Evolutionary conservation across 2,797 vertebrate genomes (phyloP).

Genomic region (Falco cherrug): DNA sequence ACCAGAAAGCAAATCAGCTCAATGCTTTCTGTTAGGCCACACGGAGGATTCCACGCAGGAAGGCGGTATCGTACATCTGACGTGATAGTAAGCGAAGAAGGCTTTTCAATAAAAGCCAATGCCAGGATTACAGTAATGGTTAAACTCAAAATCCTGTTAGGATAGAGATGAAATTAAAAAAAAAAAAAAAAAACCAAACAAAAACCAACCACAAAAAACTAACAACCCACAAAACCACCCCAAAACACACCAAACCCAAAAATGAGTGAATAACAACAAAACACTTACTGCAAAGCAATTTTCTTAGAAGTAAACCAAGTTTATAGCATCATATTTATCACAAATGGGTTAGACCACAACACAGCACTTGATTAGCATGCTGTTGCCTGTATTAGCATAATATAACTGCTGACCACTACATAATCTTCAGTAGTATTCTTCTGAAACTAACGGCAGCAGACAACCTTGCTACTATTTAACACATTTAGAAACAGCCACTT

Average conservation of each 20-base stretch:
- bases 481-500: neutral
- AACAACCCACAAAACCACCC: neutral
- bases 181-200: neutral
- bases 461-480: neutral
- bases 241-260: neutral
- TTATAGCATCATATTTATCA: neutral
- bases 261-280: neutral
- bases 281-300: neutral
- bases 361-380: neutral
- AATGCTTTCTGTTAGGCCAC: constrained; percentile 86
- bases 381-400: neutral
- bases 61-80: constrained; percentile 84
- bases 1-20: constrained; percentile 88
- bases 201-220: neutral
- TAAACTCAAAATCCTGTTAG: constrained; percentile 81
- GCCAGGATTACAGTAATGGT: constrained; percentile 85
- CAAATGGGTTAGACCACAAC: neutral
- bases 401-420: neutral
- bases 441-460: neutral
- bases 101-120: constrained; percentile 90
- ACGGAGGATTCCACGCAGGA: constrained; percentile 83
- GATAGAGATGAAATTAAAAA: neutral
- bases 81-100: constrained; percentile 86
- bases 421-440: neutral
- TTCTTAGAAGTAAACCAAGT: neutral